phyloP scores from a whole-genome alignment of 2,113 vertebrate species.

The Megaceryle maxima region DNA sequence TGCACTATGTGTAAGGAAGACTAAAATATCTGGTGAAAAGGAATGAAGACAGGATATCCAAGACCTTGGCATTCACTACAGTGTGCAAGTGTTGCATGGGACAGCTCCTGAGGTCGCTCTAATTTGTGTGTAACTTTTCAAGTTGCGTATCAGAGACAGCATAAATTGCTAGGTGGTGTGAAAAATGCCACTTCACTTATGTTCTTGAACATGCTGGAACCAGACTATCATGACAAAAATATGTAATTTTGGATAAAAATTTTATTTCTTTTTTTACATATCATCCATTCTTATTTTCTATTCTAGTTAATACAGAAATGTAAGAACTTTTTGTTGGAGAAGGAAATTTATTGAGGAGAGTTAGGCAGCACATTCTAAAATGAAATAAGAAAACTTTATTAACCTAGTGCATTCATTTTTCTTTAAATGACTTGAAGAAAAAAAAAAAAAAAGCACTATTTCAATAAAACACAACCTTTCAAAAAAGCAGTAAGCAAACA shows the following conservation, averaged over 20 bases:
- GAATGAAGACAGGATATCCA: neutral
- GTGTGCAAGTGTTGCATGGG: neutral
- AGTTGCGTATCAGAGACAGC: neutral
- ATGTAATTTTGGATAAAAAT: neutral
- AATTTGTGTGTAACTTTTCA: neutral
- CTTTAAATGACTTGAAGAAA: neutral
- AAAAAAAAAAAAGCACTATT: neutral
- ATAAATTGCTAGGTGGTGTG: neutral
- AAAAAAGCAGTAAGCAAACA: neutral
- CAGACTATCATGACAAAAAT: slow-evolving; percentile 40
- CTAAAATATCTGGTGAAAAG: neutral
- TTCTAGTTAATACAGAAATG: slow-evolving; percentile 38
- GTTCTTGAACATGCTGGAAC: neutral
- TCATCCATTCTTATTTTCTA: slow-evolving; percentile 21
- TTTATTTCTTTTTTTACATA: slow-evolving; percentile 39
- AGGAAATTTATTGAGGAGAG: neutral
- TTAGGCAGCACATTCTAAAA: neutral
- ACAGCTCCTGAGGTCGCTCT: neutral
- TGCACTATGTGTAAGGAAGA: neutral
- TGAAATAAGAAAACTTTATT: slow-evolving; percentile 11
- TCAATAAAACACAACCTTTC: neutral
- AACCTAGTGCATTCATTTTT: neutral
- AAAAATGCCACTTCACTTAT: neutral
- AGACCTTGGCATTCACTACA: neutral
- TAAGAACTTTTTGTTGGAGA: neutral